These are phyloP conservation scores for Albula glossodonta DNA, from an alignment of 2,113 vertebrate species.

Conservation along the genomic window DNA sequence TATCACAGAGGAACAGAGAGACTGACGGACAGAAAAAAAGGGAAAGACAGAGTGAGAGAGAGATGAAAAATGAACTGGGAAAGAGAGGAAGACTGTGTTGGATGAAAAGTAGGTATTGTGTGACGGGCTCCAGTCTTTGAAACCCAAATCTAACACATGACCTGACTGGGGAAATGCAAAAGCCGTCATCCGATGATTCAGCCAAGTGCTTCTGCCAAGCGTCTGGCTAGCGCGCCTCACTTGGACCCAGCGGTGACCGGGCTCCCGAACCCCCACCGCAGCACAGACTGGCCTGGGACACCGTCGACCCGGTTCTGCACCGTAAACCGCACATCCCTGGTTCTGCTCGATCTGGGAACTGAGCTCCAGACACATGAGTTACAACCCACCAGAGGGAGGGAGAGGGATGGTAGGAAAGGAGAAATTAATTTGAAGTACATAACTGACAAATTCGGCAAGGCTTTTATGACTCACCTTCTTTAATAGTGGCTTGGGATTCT, in stretches of 20 bases:
- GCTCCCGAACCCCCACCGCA: not conserved
- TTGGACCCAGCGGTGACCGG: not conserved
- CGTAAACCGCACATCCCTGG: not conserved
- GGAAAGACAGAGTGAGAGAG: not conserved
- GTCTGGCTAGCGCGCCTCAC: not conserved
- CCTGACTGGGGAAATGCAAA: not conserved
- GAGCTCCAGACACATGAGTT: not conserved
- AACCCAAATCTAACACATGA: not conserved
- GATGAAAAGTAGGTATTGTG: not conserved
- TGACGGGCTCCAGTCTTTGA: not conserved
- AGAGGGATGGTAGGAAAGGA: not conserved
- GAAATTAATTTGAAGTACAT: slow-evolving; percentile 2
- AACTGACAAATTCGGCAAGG: not conserved
- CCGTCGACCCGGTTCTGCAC: not conserved
- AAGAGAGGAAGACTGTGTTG: not conserved
- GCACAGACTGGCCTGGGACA: not conserved
- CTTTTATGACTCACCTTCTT: slow-evolving; percentile 6
- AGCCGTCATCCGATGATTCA: not conserved
- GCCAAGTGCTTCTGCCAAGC: not conserved
- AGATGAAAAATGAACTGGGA: not conserved
- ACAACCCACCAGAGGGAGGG: not conserved
- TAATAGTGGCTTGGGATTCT: not conserved
- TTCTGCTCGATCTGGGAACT: not conserved
- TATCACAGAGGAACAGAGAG: not conserved
- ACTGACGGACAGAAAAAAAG: not conserved